A percentile compares a stretch with the other conserved stretches of the same genome.
phyloP scores from a whole-genome alignment of 2,888 invertebrate species.

The Temnothorax ravouxi region DNA sequence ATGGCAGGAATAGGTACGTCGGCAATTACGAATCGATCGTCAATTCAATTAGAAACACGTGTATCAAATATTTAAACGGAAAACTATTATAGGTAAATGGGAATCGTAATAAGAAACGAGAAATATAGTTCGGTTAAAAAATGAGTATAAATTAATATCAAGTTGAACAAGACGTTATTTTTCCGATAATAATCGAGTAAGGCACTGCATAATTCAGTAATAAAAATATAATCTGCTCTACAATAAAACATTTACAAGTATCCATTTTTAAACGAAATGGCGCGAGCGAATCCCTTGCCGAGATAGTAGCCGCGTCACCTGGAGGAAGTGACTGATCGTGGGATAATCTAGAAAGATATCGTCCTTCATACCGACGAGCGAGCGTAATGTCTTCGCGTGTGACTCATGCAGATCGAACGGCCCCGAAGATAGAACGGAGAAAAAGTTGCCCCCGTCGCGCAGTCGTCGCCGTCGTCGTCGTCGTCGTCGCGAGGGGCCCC shows the following conservation, averaged over 20 bases:
- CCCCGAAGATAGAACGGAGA: constrained; percentile 47
- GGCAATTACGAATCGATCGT: background rate
- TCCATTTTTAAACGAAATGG: background rate
- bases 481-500: constrained; percentile 50
- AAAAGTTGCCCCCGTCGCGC: constrained; percentile 59
- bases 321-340: constrained; percentile 47
- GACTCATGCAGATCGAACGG: constrained; percentile 55
- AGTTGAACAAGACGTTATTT: background rate
- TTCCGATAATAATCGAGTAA: background rate
- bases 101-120: background rate
- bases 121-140: background rate
- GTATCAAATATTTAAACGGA: background rate
- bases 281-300: background rate
- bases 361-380: constrained; percentile 37
- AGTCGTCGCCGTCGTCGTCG: constrained; percentile 28
- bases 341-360: constrained; percentile 41
- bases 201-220: background rate
- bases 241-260: background rate
- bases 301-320: constrained; percentile 11
- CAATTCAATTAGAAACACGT: background rate
- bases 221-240: background rate
- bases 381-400: constrained; percentile 54
- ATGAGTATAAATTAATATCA: background rate
- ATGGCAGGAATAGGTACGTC: background rate
- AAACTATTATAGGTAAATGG: background rate